phyloP scores from a whole-genome alignment of 35 echinoderm and acorn worm genomes.

The Apostichopus parvimensis region DNA sequence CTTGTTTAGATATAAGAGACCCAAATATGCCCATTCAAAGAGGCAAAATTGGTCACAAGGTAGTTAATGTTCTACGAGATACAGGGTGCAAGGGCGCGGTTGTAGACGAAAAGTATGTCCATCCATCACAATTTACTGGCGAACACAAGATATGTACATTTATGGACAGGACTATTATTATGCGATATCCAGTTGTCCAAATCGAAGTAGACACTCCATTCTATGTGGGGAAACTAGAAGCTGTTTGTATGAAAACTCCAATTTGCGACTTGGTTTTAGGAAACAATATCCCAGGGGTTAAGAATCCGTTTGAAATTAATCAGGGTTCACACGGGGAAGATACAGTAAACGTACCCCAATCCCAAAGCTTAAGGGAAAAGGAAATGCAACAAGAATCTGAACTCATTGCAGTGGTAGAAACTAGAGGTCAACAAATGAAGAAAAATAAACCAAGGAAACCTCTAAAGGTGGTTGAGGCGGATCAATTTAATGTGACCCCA shows the following conservation, averaged over 20 bases:
- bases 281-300: slow-evolving; percentile 23
- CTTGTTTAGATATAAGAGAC: slow-evolving; percentile 4
- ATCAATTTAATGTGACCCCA: not conserved
- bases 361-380: no score
- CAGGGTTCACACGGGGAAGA: no score
- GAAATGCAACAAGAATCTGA: no score
- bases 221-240: not conserved
- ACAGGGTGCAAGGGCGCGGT: slow-evolving; percentile 68
- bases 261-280: slow-evolving; percentile 30
- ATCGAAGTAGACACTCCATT: slow-evolving; percentile 57
- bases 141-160: slow-evolving; percentile 59
- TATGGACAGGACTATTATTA: slow-evolving; percentile 59
- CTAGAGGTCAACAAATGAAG: no score
- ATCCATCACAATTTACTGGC: slow-evolving; percentile 49
- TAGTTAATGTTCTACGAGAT: slow-evolving; percentile 54
- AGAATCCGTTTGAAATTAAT: not conserved
- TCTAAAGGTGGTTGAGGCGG: not conserved
- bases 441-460: not conserved
- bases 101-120: slow-evolving; percentile 40
- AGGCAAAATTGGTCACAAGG: slow-evolving; percentile 23
- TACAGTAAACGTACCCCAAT: no score
- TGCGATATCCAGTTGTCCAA: slow-evolving; percentile 41
- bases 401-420: no score
- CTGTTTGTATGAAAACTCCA: not conserved
- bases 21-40: slow-evolving; percentile 50